Conservation (phyloP, 1,140 invertebrate species). For the Drosophila ananassae region DNA sequence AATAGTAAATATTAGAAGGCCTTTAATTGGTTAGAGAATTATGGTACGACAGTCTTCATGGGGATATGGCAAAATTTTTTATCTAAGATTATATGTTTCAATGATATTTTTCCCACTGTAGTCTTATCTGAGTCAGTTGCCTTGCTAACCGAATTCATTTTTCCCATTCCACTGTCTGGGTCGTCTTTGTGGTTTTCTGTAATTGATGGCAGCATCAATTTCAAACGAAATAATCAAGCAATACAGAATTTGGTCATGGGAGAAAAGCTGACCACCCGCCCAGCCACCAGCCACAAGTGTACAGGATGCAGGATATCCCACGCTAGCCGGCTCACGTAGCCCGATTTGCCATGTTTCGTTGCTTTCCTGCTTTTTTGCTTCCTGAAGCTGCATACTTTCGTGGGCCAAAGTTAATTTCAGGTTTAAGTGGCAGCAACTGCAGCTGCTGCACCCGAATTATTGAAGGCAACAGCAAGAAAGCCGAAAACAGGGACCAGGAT, state of each 20-base stretch:
- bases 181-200: conserved; percentile 49
- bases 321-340: conserved; percentile 19
- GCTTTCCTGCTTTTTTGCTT: conserved; percentile 18
- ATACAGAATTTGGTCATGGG: conserved; percentile 27
- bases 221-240: conserved; percentile 78
- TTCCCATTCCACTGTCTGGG: conserved; percentile 18
- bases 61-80: too few species aligned
- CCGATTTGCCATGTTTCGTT: conserved; percentile 47
- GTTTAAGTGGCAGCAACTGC: conserved; percentile 63
- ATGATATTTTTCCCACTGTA: conserved; percentile 14
- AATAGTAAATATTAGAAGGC: too few species aligned
- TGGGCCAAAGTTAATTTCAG: conserved; percentile 74
- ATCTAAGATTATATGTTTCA: too few species aligned
- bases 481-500: conserved; percentile 21
- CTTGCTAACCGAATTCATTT: conserved; percentile 60
- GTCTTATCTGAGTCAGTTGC: conserved; percentile 3
- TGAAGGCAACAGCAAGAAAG: conserved; percentile 39
- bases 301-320: conserved; percentile 22
- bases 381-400: conserved; percentile 55
- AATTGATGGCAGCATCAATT: conserved; percentile 81
- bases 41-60: too few species aligned
- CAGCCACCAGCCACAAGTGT: conserved; percentile 7
- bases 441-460: conserved; percentile 66
- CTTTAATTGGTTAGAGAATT: too few species aligned
- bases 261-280: conserved; percentile 12